phyloP scores from a whole-genome alignment of 2,888 invertebrate species.

The Eupithecia inturbata region DNA sequence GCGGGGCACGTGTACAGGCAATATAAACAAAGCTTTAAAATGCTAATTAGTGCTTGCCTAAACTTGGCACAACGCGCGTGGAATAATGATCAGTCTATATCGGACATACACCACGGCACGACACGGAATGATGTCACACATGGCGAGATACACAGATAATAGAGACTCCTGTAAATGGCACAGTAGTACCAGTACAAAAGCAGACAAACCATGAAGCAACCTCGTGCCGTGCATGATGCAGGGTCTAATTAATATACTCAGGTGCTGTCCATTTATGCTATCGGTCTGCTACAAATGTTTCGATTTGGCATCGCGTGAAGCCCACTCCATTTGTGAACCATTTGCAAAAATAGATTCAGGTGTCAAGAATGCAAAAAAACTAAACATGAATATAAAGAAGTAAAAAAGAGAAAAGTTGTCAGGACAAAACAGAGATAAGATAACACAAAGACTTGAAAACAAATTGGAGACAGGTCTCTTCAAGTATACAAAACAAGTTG shows the following conservation, averaged over 20 bases:
- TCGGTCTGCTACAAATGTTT: conserved; percentile 29
- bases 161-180: conserved; percentile 12
- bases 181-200: background rate
- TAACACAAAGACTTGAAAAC: conserved; percentile 15
- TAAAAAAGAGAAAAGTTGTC: background rate
- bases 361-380: background rate
- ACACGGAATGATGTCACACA: conserved; percentile 30
- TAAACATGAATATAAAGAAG: background rate
- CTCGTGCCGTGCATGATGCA: conserved; percentile 56
- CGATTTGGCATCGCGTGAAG: conserved; percentile 9
- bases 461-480: conserved; percentile 47
- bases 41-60: conserved; percentile 74
- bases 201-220: conserved; percentile 52
- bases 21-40: conserved; percentile 77
- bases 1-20: conserved; percentile 54
- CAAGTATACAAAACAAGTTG: conserved; percentile 37
- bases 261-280: conserved; percentile 11
- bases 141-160: conserved; percentile 1
- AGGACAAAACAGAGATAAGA: background rate
- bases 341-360: background rate
- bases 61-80: conserved; percentile 65
- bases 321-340: conserved; percentile 1
- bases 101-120: conserved; percentile 40
- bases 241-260: conserved; percentile 49
- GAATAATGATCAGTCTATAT: conserved; percentile 65